Conservation (phyloP, 2,797 vertebrate species). For the Champsocephalus esox region DNA sequence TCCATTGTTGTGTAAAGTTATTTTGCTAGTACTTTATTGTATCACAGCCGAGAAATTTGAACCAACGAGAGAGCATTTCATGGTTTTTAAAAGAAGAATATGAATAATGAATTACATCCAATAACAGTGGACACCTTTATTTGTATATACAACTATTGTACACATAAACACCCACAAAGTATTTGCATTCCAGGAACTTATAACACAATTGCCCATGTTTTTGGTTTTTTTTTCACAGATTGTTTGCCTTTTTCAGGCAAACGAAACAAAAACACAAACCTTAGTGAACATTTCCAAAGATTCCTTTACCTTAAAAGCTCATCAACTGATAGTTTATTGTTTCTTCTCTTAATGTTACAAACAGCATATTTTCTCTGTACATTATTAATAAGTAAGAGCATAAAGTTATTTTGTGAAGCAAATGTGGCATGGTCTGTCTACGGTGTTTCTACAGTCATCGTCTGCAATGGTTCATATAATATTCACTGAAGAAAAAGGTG, state of each 20-base stretch:
- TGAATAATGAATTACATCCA: constrained; percentile 41
- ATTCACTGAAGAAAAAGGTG: constrained; percentile 57
- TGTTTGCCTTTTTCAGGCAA: constrained; percentile 69
- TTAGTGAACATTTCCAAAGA: constrained; percentile 72
- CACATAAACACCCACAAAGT: constrained; percentile 81
- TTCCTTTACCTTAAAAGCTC: constrained; percentile 67
- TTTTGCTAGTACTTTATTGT: too few relatives aligned
- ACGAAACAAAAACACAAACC: constrained; percentile 77
- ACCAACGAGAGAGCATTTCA: too few relatives aligned
- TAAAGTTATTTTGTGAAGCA: constrained; percentile 64
- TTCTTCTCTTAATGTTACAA: constrained; percentile 72
- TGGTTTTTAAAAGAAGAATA: not conserved
- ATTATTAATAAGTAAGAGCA: constrained; percentile 79
- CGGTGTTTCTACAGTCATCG: constrained; percentile 71
- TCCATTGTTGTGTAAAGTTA: too few relatives aligned
- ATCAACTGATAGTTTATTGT: constrained; percentile 55
- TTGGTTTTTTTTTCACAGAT: constrained; percentile 84
- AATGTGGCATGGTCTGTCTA: constrained; percentile 60
- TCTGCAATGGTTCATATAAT: constrained; percentile 54
- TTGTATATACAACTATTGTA: constrained; percentile 85
- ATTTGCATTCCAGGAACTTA: constrained; percentile 82
- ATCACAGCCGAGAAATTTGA: too few relatives aligned
- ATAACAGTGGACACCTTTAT: constrained; percentile 79
- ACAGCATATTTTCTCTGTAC: constrained; percentile 78
- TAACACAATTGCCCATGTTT: constrained; percentile 76